These are phyloP conservation scores for Idaea dimidiata DNA, from an alignment of 2,888 invertebrate genomes.

Conservation along the genomic window DNA sequence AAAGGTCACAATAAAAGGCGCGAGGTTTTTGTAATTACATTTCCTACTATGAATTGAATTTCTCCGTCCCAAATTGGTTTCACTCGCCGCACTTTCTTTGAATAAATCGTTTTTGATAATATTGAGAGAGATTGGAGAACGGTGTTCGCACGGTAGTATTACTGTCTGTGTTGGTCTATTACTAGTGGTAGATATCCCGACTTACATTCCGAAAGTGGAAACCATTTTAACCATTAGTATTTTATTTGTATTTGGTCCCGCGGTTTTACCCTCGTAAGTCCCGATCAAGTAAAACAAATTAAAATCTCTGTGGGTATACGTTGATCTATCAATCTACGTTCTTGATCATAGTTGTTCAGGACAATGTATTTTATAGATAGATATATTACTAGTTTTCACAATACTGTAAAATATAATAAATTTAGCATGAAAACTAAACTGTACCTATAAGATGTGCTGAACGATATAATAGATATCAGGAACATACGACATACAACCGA, in stretches of 20 bases:
- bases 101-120: constrained; percentile 32
- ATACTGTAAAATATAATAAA: neutral
- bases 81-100: constrained; percentile 39
- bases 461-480: constrained; percentile 34
- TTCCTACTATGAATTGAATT: constrained; percentile 50
- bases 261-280: too few relatives aligned
- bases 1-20: constrained; percentile 41
- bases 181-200: too few relatives aligned
- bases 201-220: too few relatives aligned
- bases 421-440: constrained; percentile 24
- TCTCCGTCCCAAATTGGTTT: constrained; percentile 45
- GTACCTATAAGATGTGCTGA: constrained; percentile 27
- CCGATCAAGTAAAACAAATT: neutral
- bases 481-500: constrained; percentile 24
- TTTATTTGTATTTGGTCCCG: too few relatives aligned
- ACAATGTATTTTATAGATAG: too few relatives aligned
- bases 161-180: too few relatives aligned
- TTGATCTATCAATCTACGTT: too few relatives aligned
- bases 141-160: too few relatives aligned
- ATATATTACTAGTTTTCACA: too few relatives aligned
- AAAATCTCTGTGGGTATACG: too few relatives aligned
- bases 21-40: constrained; percentile 45
- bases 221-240: too few relatives aligned
- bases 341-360: too few relatives aligned
- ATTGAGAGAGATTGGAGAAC: constrained; percentile 28